phyloP scores from a whole-genome alignment of 2,797 vertebrate species.

The Protonibea diacanthus region DNA sequence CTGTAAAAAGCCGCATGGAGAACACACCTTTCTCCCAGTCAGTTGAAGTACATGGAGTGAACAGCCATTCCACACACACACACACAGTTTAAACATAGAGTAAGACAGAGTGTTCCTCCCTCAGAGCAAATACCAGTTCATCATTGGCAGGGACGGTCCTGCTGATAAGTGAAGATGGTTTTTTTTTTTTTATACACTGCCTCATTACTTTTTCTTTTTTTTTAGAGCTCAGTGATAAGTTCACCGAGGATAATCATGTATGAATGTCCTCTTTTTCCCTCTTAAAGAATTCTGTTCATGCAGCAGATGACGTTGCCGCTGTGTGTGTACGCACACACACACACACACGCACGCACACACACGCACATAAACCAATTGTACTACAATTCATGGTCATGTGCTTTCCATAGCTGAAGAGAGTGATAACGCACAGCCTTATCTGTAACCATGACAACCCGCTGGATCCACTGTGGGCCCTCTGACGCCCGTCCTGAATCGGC shows the following conservation, averaged over 20 bases:
- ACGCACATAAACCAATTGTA: slow-evolving; percentile 41
- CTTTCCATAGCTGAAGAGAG: slow-evolving; percentile 57
- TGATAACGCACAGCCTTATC: slow-evolving; percentile 70
- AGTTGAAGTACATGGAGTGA: slow-evolving; percentile 30
- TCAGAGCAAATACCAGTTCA: slow-evolving; percentile 31
- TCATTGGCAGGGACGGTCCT: slow-evolving; percentile 42
- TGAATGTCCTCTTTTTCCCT: slow-evolving; percentile 10
- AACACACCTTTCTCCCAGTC: slow-evolving; percentile 53
- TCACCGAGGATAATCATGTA: not conserved
- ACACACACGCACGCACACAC: slow-evolving; percentile 15
- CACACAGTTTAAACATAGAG: slow-evolving; percentile 41
- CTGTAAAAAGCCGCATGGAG: slow-evolving; percentile 55
- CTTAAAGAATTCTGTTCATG: slow-evolving; percentile 32
- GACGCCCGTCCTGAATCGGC: slow-evolving; percentile 61
- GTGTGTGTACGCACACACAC: slow-evolving; percentile 1
- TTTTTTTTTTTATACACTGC: slow-evolving; percentile 15
- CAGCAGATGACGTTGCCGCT: slow-evolving; percentile 23
- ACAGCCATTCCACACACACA: slow-evolving; percentile 23
- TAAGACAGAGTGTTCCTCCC: slow-evolving; percentile 62
- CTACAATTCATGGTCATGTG: slow-evolving; percentile 59
- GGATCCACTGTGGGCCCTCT: slow-evolving; percentile 54
- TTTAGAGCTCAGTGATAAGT: slow-evolving; percentile 17
- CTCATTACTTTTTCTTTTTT: slow-evolving; percentile 1
- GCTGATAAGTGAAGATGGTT: slow-evolving; percentile 32
- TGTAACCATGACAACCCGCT: slow-evolving; percentile 68